Percentiles rank a stretch among this genome's conserved stretches.
These are phyloP conservation scores for Lucilia sericata DNA, from an alignment of 1,140 invertebrate species.

Conservation along the genomic window DNA sequence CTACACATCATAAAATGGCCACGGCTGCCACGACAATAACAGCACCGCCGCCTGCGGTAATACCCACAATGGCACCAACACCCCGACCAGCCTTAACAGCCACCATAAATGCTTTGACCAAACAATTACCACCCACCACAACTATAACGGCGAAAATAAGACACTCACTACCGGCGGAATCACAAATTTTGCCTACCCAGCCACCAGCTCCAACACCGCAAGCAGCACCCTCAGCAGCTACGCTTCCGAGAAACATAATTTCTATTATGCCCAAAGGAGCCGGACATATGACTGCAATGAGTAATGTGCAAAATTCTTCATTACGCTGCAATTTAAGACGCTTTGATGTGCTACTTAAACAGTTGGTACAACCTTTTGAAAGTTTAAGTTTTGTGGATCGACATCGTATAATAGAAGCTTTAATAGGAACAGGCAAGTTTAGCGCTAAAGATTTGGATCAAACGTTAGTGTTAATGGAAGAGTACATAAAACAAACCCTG, in stretches of 20 bases:
- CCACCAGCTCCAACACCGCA: neutral
- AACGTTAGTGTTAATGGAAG: constrained; percentile 44
- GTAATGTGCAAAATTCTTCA: constrained; percentile 29
- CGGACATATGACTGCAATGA: neutral
- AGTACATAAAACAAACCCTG: constrained; percentile 35
- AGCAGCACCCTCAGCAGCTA: neutral
- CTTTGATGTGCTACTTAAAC: constrained; percentile 46
- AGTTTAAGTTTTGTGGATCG: constrained; percentile 45
- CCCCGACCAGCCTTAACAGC: neutral
- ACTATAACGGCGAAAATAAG: constrained; percentile 45
- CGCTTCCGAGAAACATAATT: neutral
- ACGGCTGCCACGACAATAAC: neutral
- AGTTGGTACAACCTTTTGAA: constrained; percentile 11
- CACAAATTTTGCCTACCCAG: neutral
- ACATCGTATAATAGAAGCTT: constrained; percentile 38
- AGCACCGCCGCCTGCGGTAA: neutral
- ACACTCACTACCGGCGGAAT: neutral
- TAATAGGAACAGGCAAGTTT: constrained; percentile 30
- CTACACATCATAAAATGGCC: constrained; percentile 18
- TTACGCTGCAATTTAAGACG: constrained; percentile 41
- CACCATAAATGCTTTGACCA: constrained; percentile 45
- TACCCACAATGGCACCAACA: neutral
- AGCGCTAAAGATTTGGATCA: constrained; percentile 42
- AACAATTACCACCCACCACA: constrained; percentile 48
- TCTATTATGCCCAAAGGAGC: neutral